Base-by-base conservation (phyloP, 1,140 invertebrate species). In the Holcopasites calliopsidis region DNA sequence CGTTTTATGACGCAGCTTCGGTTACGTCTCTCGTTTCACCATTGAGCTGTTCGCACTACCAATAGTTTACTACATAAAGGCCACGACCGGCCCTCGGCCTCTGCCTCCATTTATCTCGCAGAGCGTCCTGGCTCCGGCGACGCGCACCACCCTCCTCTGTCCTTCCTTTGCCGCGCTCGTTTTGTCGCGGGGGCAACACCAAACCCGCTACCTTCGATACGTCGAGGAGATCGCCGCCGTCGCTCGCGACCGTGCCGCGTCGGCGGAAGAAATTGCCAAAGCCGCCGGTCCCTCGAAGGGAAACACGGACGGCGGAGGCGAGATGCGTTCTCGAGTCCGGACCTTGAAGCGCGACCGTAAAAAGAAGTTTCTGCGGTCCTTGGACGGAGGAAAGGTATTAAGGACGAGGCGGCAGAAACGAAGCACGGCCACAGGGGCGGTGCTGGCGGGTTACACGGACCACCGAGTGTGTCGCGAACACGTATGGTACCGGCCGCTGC, bases 1-100 rank as follows among this genome's bases (percentile, higher is more conserved):
- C 89, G 88, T 90, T 91, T 90, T 91, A 90, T 88, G 87, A 82
- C 81, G 75, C 84, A 87, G 89, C 84, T 91, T 90, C 86, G 85
- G 89, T 91, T 91, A 91, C 90, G 87, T 90, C 89, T 91, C 90
- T 65, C 87, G 86, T 91, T 91, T 90, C 90, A 89, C 88, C 85
- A 90, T 90, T 89, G 89, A 91, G 88, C 87, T 88, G 87, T 90
- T 89, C 88, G 82, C 87, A 88, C 88, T 88, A 85, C 84, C 87
- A 87, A 89, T 89, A 89, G 88, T 88, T 87, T 88, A 85, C 82
- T 88, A 88, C 85, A 87, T 89, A 90, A 89, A 88, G 85, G 83
- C 85, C 81, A 86, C 70, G 81, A 77, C 42, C 75, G 80, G 79
- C 58, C 76, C 80, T 70, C 57, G 35, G 68, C n/a, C 44, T 70